Conservation (phyloP, 1,140 invertebrate genomes). For the Pseudomyrmex concolor region DNA sequence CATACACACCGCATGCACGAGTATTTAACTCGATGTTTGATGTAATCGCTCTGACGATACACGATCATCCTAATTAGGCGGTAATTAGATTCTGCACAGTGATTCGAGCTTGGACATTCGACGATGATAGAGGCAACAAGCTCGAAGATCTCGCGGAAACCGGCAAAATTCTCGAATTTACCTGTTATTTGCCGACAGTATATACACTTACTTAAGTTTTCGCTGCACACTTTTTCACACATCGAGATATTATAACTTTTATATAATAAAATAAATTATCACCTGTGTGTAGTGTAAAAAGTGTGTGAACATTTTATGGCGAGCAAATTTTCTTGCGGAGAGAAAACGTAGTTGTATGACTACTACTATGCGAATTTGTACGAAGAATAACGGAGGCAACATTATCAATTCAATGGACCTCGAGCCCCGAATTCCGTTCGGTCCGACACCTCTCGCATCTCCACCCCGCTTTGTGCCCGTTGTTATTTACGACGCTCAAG, state of each 20-base stretch:
- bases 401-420: constrained; percentile 64
- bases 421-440: constrained; percentile 63
- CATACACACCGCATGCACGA: constrained; percentile 1
- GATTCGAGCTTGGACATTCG: constrained; percentile 70
- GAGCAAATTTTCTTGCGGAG: no score
- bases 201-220: no score
- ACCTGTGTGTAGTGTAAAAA: not conserved
- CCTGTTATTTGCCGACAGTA: constrained; percentile 3
- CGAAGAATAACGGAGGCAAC: constrained; percentile 13
- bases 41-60: constrained; percentile 73
- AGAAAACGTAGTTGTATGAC: constrained; percentile 5
- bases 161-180: constrained; percentile 27
- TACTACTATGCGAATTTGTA: constrained; percentile 2
- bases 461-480: constrained; percentile 63
- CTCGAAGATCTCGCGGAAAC: constrained; percentile 55
- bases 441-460: constrained; percentile 54
- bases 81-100: constrained; percentile 77
- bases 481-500: constrained; percentile 72
- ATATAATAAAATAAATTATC: not conserved
- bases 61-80: constrained; percentile 78
- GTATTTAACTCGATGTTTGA: constrained; percentile 71
- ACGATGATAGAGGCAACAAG: constrained; percentile 33
- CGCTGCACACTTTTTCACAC: not conserved
- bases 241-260: not conserved
- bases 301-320: not conserved